A percentile compares a stretch with the other conserved stretches of the same genome.
Evolutionary conservation across 2,797 vertebrate species (phyloP).

Genomic region (Channallabes apus): DNA sequence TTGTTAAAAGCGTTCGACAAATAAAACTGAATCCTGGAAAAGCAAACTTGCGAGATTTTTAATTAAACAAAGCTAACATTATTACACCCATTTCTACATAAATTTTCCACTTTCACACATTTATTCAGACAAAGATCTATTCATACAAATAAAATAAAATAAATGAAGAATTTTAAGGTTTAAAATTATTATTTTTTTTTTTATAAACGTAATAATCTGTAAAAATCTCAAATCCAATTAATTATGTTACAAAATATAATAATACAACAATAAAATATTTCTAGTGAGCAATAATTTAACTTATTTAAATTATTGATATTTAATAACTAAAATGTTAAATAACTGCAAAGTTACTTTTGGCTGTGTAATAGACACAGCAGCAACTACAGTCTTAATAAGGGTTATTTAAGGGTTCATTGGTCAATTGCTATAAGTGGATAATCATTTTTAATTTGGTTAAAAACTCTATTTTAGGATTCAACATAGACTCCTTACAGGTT

Average conservation of each 20-base stretch:
- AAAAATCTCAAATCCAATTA: neutral
- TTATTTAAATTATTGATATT: neutral
- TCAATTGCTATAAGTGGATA: slow-evolving; percentile 10
- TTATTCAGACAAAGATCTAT: neutral
- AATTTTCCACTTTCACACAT: neutral
- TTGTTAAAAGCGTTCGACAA: too few species aligned
- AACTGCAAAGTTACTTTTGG: neutral
- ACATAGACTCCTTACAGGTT: neutral
- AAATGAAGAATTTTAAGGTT: neutral
- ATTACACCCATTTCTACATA: neutral
- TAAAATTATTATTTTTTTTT: neutral
- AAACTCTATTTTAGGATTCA: neutral
- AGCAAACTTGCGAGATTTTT: neutral
- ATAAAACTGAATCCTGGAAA: too few species aligned
- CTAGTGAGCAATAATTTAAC: neutral
- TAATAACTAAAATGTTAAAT: neutral
- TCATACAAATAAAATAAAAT: neutral
- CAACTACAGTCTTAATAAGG: neutral
- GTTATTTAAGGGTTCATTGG: slow-evolving; percentile 4
- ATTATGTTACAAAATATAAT: neutral
- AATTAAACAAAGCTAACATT: neutral
- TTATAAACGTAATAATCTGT: neutral
- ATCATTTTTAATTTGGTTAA: neutral
- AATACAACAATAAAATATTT: neutral
- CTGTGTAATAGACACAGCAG: neutral